Evolutionary conservation across 2,888 invertebrate genomes (phyloP).

Genomic region (Zaprionus bogoriensis): DNA sequence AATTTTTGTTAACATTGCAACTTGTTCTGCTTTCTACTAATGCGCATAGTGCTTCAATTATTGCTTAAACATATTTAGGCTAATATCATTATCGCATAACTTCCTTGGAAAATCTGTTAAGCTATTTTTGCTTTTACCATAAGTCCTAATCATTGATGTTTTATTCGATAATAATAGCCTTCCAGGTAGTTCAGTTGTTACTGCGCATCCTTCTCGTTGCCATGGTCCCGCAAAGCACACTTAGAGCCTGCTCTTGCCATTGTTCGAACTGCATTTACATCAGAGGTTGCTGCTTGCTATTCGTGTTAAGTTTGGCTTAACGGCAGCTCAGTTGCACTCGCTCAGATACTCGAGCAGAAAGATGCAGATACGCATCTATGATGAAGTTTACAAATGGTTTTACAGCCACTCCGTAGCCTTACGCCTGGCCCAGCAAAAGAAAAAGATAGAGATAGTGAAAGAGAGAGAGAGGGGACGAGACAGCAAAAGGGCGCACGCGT

Average conservation of each 20-base stretch:
- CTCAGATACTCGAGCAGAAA: conserved; percentile 4
- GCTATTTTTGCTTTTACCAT: too few species aligned
- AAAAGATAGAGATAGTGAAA: background rate
- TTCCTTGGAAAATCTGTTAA: too few species aligned
- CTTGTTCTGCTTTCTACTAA: too few species aligned
- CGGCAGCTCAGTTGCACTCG: conserved; percentile 3
- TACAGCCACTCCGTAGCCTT: background rate
- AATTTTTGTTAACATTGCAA: too few species aligned
- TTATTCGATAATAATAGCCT: too few species aligned
- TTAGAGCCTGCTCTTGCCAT: conserved; percentile 1
- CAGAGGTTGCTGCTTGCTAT: background rate
- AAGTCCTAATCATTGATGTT: too few species aligned
- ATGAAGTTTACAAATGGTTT: conserved; percentile 18
- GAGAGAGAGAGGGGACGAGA: background rate
- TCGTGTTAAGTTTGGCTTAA: background rate
- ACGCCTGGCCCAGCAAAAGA: background rate
- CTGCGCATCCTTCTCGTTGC: background rate
- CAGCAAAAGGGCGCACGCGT: conserved; percentile 16
- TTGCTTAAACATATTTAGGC: too few species aligned
- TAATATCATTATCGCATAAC: too few species aligned
- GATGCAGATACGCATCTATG: conserved; percentile 33
- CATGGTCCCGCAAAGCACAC: background rate
- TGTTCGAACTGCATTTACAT: conserved; percentile 4
- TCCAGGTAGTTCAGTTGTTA: too few species aligned
- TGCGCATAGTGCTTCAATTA: too few species aligned